phyloP scores from a whole-genome alignment of 2,888 invertebrate species.

The Nephrotoma appendiculata region DNA sequence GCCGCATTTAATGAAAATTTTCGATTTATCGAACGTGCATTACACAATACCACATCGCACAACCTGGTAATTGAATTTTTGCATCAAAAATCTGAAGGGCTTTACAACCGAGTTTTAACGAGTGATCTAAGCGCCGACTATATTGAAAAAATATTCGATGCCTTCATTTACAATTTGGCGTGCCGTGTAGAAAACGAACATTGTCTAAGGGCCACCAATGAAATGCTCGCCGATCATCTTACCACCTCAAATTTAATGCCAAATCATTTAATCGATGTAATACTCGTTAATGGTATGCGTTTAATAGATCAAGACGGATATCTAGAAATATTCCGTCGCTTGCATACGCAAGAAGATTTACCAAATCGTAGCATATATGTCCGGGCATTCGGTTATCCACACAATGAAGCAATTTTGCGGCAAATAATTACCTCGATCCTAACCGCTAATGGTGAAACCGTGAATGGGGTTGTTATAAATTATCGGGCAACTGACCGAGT shows the following conservation, averaged over 20 bases:
- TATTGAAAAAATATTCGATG: background rate
- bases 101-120: background rate
- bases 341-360: background rate
- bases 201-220: background rate
- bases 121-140: background rate
- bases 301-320: background rate
- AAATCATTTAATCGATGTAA: background rate
- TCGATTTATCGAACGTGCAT: background rate
- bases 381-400: background rate
- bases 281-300: background rate
- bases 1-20: conserved; percentile 14
- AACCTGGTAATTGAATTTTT: background rate
- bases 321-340: background rate
- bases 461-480: background rate
- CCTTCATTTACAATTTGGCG: background rate
- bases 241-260: background rate
- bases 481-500: background rate
- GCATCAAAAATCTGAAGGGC: background rate
- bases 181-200: background rate
- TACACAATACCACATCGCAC: background rate
- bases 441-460: background rate
- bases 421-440: background rate
- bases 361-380: background rate
- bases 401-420: background rate
- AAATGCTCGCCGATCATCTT: background rate